Evolutionary conservation across 2,113 vertebrate genomes (phyloP), one percentile per base, ranked within the genome.

Genomic region (zebrafish (Danio rerio)): DNA sequence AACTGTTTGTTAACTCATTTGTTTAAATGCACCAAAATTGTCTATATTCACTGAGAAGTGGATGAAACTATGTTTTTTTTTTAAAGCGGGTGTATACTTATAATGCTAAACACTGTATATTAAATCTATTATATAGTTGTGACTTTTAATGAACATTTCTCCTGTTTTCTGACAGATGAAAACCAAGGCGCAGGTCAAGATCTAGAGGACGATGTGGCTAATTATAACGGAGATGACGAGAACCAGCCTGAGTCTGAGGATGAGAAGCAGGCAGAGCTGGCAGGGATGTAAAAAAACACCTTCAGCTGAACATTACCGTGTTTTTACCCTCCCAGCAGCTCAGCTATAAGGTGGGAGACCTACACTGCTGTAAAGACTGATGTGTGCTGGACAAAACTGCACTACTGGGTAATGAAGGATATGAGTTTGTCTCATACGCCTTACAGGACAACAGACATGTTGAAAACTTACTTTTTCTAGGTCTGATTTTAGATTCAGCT

Each of bases 221-320:
- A 96, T 81, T 98, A 99, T 78, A 95, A 94, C 31, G 91, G 95
- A 21, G 95, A 98, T 49, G 93, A 95, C 16, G 94, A 93, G 31
- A 98, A 98, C 10, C 95, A 97, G 86, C 97, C 95, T 0, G 96
- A 97, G 83, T 94, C 95, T 62, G 96, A 99, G 90, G 94, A 91
- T 0, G 96, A 98, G 85, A 98, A 97, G 90, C 95, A 98, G 90
- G 95, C 92, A 6, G 95, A 91, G 31, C 96, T 98, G 4, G 90
- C 92, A 21, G 94, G 88, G 45, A 87, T 80, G 90, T 93, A 87
- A 31, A 15, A 83, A 45, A 53, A 31, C 31, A 31, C n/a, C 43
- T 69, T 18, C 9, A 47, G 43, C 66, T 69, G n/a, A 47, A 49
- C 43, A 18, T 42, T 45, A 5, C 52, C 7, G 13, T 31, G 49